Base-by-base conservation (phyloP, 2,797 vertebrate species). In the Cyprinodon diabolis region DNA sequence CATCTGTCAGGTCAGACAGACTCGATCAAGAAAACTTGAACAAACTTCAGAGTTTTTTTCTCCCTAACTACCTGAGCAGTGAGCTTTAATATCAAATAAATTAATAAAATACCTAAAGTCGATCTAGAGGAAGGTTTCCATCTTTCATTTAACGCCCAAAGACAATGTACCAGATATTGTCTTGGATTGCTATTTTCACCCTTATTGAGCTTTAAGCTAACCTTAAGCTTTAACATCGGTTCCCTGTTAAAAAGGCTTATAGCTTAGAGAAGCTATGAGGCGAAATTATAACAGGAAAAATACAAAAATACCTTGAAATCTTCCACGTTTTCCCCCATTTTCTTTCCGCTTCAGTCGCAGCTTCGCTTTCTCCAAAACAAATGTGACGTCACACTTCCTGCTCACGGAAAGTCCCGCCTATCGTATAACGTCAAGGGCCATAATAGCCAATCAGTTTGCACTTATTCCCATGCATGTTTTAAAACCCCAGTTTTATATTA, bases 351-450 rank as follows among this genome's bases (percentile, higher is more conserved):
- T 76, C 51, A 49, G 68, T 55, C 45, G 58, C 68, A 30, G 60
- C 69, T 86, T 23, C 35, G 62, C 60, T 66, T 76, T 84, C 82
- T 76, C 89, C 92, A 94, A 90, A 95, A 94, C 92, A 95, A 92
- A 90, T 37, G 78, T 82, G 79, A 92, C 91, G 91, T 92, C 91
- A 93, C 35, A 71, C 83, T 93, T 94, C 91, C 87, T 80, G 79
- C 49, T 82, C 14, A 6, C 1, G 6, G 2, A 58, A 17, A 47
- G 60, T 30, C 54, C 76, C 86, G 80, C 90, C 93, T 80, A 71
- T 21, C 0, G 1, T 1, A 0, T 0, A 4, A 79, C 76, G 56
- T 84, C 57, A 71, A 0, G 3, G 15, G 35, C 37, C 19, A 17
- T 17, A 49, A 30, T 13, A 81, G 13, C 77, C 71, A 82, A 88